phyloP scores from a whole-genome alignment of 2,888 invertebrate species.

The Diabrotica balteata region DNA sequence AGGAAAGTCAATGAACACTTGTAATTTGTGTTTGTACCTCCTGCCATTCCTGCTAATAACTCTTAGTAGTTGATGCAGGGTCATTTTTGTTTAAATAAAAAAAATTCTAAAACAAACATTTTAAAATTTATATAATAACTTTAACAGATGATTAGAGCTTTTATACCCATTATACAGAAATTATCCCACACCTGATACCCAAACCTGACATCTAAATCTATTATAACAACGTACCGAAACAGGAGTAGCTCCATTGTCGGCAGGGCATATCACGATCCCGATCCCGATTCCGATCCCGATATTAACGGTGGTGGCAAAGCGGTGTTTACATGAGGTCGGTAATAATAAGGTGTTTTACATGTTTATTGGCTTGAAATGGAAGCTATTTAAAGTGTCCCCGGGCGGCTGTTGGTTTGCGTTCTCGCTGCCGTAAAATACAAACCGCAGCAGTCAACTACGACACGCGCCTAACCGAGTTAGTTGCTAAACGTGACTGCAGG shows the following conservation, averaged over 20 bases:
- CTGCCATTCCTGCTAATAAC: no score
- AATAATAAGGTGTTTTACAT: slow-evolving; percentile 63
- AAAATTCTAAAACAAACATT: no score
- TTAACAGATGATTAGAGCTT: not conserved
- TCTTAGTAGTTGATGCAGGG: no score
- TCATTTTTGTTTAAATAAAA: no score
- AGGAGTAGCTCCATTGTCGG: not conserved
- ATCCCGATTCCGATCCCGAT: slow-evolving; percentile 2
- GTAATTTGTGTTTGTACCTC: no score
- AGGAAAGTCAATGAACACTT: no score
- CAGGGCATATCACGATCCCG: not conserved
- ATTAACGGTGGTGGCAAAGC: slow-evolving; percentile 26
- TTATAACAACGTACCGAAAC: slow-evolving; percentile 1
- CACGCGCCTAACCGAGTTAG: slow-evolving; percentile 54
- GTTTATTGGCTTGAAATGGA: slow-evolving; percentile 63
- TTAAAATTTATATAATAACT: not conserved
- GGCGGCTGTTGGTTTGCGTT: slow-evolving; percentile 47
- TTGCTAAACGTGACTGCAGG: slow-evolving; percentile 35
- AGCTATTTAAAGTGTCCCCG: slow-evolving; percentile 61
- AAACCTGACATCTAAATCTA: slow-evolving; percentile 8
- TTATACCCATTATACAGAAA: not conserved
- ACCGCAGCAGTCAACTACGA: slow-evolving; percentile 31
- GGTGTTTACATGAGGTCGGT: slow-evolving; percentile 44
- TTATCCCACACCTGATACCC: slow-evolving; percentile 16
- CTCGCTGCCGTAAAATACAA: slow-evolving; percentile 38